phyloP scores from a whole-genome alignment of 2,113 vertebrate genomes.

The Clupea harengus region DNA sequence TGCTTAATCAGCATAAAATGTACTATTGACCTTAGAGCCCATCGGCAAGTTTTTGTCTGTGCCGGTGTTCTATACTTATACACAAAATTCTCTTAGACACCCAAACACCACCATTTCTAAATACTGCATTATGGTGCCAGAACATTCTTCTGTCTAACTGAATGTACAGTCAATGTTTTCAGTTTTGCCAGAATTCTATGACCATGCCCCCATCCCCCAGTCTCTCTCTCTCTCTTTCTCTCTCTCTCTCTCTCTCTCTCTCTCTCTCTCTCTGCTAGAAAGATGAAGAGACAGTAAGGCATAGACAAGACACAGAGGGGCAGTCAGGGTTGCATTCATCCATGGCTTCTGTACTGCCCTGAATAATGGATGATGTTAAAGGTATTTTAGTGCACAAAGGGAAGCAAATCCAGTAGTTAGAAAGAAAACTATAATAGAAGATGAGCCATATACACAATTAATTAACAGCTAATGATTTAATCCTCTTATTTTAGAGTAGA shows the following conservation, averaged over 20 bases:
- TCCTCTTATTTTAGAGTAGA: not conserved
- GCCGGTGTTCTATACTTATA: not conserved
- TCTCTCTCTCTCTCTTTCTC: not conserved
- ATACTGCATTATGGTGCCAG: not conserved
- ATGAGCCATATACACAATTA: not conserved
- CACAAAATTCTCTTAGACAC: not conserved
- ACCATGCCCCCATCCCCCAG: not conserved
- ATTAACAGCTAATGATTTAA: not conserved
- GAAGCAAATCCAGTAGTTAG: not conserved
- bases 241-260: not conserved
- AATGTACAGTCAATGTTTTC: not conserved
- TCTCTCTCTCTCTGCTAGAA: not conserved
- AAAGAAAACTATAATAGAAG: not conserved
- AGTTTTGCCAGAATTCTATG: not conserved
- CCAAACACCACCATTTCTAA: not conserved
- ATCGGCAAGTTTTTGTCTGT: not conserved
- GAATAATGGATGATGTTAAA: not conserved
- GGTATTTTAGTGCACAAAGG: not conserved
- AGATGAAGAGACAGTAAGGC: not conserved
- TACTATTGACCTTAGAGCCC: not conserved
- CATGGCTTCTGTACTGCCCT: not conserved
- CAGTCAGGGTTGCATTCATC: not conserved
- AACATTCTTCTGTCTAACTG: not conserved
- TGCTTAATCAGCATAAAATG: constrained; percentile 5
- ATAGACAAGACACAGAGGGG: not conserved